Evolutionary conservation across 2,888 invertebrate species (phyloP).

Genomic region (Drosophila testacea): DNA sequence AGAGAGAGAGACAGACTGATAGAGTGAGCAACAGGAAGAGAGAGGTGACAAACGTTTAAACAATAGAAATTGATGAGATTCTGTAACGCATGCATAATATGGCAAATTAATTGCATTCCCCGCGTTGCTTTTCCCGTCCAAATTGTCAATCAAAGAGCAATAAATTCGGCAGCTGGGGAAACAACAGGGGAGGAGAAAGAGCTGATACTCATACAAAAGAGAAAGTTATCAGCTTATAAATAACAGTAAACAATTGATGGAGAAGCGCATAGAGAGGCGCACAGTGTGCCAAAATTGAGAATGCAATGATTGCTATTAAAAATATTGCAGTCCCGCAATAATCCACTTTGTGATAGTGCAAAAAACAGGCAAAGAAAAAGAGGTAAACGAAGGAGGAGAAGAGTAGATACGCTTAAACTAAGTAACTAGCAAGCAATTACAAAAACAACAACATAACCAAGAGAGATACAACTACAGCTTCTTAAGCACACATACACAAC

Average conservation of each 20-base stretch:
- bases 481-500: slow-evolving; percentile 40
- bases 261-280: slow-evolving; percentile 1
- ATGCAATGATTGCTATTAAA: slow-evolving; percentile 34
- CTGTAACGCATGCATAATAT: slow-evolving; percentile 79
- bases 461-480: slow-evolving; percentile 57
- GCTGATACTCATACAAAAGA: slow-evolving; percentile 29
- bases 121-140: slow-evolving; percentile 49
- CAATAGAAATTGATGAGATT: slow-evolving; percentile 79
- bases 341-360: slow-evolving; percentile 27
- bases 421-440: slow-evolving; percentile 69
- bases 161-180: slow-evolving; percentile 56
- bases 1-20: background rate
- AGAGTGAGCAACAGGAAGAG: slow-evolving; percentile 5
- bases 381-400: background rate
- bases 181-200: background rate
- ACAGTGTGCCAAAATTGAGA: slow-evolving; percentile 19
- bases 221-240: slow-evolving; percentile 43
- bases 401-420: slow-evolving; percentile 34
- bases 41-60: slow-evolving; percentile 77
- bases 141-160: slow-evolving; percentile 78
- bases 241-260: slow-evolving; percentile 26
- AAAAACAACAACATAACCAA: slow-evolving; percentile 50
- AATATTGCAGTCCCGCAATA: slow-evolving; percentile 20
- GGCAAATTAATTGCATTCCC: slow-evolving; percentile 73
- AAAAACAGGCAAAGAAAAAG: slow-evolving; percentile 8